These are phyloP conservation scores for Seriola rivoliana DNA, from an alignment of 2,113 vertebrate species.

Conservation along the genomic window DNA sequence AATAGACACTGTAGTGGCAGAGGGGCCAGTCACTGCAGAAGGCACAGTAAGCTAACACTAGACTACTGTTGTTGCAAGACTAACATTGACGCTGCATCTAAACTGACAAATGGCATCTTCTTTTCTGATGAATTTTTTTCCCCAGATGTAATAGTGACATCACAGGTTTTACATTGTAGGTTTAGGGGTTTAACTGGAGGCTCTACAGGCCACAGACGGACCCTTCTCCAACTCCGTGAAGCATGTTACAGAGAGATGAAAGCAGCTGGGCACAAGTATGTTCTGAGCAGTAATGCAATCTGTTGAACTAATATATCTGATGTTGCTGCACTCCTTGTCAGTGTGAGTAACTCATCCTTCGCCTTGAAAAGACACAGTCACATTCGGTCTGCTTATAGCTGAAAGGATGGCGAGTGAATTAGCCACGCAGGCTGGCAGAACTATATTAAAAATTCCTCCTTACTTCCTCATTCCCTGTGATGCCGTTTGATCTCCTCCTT, in stretches of 20 bases:
- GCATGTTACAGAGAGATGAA: constrained; percentile 39
- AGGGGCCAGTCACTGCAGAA: no score
- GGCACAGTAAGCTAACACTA: no score
- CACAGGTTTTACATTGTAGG: no score
- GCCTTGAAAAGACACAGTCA: constrained; percentile 39
- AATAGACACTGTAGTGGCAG: no score
- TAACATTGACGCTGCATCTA: no score
- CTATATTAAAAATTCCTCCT: constrained; percentile 50
- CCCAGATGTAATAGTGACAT: no score
- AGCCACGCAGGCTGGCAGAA: constrained; percentile 37
- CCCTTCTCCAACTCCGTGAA: background rate
- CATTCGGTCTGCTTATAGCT: constrained; percentile 29
- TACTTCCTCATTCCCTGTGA: constrained; percentile 70
- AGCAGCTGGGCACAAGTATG: constrained; percentile 62
- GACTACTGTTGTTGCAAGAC: no score
- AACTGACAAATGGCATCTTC: no score
- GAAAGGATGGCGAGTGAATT: constrained; percentile 50
- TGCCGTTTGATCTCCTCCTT: constrained; percentile 63
- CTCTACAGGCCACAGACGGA: background rate
- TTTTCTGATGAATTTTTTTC: no score
- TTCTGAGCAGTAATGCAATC: constrained; percentile 62
- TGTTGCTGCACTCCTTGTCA: constrained; percentile 53
- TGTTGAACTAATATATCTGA: constrained; percentile 62
- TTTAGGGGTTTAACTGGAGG: background rate
- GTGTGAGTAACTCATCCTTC: constrained; percentile 55